Evolutionary conservation across 2,888 invertebrate species (phyloP).

Genomic region (Balanococcus diminutus): DNA sequence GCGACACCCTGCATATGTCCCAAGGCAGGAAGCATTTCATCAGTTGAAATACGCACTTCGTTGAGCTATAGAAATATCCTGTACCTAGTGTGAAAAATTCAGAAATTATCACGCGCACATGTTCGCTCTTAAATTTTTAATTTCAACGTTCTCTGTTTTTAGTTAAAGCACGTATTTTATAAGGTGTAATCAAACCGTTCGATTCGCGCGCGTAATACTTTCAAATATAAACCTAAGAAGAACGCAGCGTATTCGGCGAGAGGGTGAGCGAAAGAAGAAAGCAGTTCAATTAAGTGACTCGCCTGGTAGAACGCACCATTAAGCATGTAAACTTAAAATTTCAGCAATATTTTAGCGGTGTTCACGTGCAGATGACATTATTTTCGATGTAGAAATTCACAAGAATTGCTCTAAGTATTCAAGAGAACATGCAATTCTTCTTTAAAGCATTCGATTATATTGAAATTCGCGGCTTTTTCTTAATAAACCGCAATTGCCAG

Average conservation of each 20-base stretch:
- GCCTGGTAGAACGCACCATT: conserved; percentile 53
- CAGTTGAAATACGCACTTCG: too few relatives aligned
- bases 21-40: too few relatives aligned
- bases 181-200: conserved; percentile 51
- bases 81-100: not conserved
- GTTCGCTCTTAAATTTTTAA: conserved; percentile 41
- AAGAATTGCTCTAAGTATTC: conserved; percentile 28
- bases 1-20: too few relatives aligned
- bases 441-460: conserved; percentile 22
- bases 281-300: conserved; percentile 54
- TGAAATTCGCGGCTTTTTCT: conserved; percentile 11
- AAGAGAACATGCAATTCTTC: conserved; percentile 11
- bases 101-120: conserved; percentile 43
- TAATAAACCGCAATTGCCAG: conserved; percentile 25
- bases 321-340: conserved; percentile 54
- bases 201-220: conserved; percentile 49
- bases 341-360: conserved; percentile 52
- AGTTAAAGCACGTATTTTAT: conserved; percentile 51
- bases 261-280: conserved; percentile 32
- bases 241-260: not conserved
- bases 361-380: conserved; percentile 54
- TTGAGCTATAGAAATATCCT: too few relatives aligned
- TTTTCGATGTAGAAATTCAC: conserved; percentile 53
- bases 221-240: conserved; percentile 47
- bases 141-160: conserved; percentile 36